These are phyloP conservation scores for Apodemia hepburni DNA, from an alignment of 2,888 invertebrate genomes.

Conservation along the genomic window DNA sequence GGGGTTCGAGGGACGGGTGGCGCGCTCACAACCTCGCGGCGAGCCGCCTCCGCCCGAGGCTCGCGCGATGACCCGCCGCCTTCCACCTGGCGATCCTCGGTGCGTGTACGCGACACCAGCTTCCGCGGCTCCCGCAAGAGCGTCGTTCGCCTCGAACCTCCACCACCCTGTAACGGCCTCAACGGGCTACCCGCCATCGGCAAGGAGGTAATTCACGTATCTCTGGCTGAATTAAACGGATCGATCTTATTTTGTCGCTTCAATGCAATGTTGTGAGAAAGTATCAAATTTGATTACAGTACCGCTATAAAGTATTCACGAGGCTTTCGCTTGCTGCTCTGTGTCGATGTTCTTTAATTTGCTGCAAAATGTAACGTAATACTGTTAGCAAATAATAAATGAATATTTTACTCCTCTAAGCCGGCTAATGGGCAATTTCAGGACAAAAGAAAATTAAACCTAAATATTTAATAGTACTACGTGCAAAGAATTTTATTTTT, in stretches of 20 bases:
- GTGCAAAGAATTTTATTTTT: conserved; percentile 9
- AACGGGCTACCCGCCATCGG: conserved; percentile 78
- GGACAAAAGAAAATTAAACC: conserved; percentile 18
- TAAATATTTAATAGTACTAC: conserved; percentile 12
- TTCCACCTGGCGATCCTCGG: conserved; percentile 82
- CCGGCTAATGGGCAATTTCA: conserved; percentile 25
- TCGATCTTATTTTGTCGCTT: conserved; percentile 23
- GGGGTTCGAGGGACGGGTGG: conserved; percentile 42
- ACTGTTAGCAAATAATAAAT: conserved; percentile 20
- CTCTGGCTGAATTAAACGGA: conserved; percentile 45
- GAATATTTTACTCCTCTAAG: conserved; percentile 24
- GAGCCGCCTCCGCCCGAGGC: conserved; percentile 62
- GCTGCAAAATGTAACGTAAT: conserved; percentile 28
- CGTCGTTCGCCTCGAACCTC: conserved; percentile 80
- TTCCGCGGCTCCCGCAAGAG: conserved; percentile 82
- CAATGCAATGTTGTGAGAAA: conserved; percentile 19
- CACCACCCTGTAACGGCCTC: conserved; percentile 81
- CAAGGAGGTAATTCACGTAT: conserved; percentile 75
- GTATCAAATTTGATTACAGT: conserved; percentile 3
- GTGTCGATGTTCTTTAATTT: conserved; percentile 35
- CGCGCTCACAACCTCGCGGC: conserved; percentile 63
- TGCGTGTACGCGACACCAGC: conserved; percentile 82
- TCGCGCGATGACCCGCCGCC: conserved; percentile 64
- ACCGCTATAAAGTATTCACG: conserved; percentile 22
- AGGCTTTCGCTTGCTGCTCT: conserved; percentile 35